Percentiles rank a stretch among this genome's conserved stretches.
phyloP scores from a whole-genome alignment of 37 sponge, comb jelly and placozoan genomes.

The Lycopodina hypogea region DNA sequence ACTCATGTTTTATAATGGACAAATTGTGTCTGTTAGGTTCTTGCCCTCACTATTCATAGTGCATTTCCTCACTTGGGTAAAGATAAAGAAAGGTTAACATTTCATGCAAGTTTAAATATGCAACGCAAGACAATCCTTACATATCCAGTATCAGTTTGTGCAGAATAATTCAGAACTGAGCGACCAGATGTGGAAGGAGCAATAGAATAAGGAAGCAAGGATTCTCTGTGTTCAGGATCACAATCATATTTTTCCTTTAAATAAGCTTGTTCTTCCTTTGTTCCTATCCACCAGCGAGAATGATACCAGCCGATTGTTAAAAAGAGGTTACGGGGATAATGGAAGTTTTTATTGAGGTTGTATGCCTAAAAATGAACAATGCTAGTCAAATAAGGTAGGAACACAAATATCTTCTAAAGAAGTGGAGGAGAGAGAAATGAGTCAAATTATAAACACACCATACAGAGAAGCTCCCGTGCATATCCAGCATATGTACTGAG shows the following conservation, averaged over 20 bases:
- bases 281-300: slow-evolving; percentile 9
- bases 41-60: too few species aligned
- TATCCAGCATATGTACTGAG: slow-evolving; percentile 21
- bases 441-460: slow-evolving; percentile 1
- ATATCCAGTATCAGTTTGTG: slow-evolving; percentile 1
- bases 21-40: too few species aligned
- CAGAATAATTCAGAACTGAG: not conserved
- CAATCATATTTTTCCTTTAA: not conserved
- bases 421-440: too few species aligned
- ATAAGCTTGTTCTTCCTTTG: not conserved
- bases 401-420: too few species aligned
- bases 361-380: slow-evolving; percentile 6
- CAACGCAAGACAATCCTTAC: not conserved
- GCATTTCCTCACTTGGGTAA: too few species aligned
- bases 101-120: too few species aligned
- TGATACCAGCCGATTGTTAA: slow-evolving; percentile 21
- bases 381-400: too few species aligned
- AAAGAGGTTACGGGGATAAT: slow-evolving; percentile 14
- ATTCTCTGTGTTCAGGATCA: slow-evolving; percentile 5
- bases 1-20: too few species aligned
- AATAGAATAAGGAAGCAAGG: not conserved
- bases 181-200: not conserved
- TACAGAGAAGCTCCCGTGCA: slow-evolving; percentile 7
- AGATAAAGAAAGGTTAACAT: too few species aligned
- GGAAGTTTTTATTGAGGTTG: not conserved